Conservation (phyloP, 2,888 invertebrate species). For the Griposia aprilina region DNA sequence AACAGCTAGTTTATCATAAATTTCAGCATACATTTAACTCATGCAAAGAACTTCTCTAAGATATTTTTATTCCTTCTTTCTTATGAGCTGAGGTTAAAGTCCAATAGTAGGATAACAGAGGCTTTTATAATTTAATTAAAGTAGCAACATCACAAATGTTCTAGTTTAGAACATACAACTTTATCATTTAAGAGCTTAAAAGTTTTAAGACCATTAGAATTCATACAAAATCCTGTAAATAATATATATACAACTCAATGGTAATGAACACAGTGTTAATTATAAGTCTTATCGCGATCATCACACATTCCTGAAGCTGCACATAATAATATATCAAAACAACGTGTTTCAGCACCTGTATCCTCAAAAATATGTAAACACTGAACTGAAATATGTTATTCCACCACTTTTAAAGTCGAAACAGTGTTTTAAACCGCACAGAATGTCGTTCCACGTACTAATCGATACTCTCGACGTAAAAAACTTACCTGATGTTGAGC, state of each 20-base stretch:
- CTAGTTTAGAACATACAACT: neutral
- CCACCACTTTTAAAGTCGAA: conserved; percentile 52
- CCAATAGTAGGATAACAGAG: neutral
- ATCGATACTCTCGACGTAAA: conserved; percentile 81
- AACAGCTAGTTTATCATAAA: too few relatives aligned
- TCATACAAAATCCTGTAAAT: neutral
- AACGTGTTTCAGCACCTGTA: conserved; percentile 31
- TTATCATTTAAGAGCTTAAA: neutral
- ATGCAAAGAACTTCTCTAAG: neutral
- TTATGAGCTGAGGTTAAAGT: neutral
- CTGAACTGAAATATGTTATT: conserved; percentile 52
- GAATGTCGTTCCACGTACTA: conserved; percentile 69
- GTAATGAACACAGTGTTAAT: conserved; percentile 1
- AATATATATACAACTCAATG: conserved; percentile 2
- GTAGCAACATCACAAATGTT: neutral
- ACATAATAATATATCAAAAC: conserved; percentile 30
- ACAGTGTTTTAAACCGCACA: conserved; percentile 56
- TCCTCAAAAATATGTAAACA: conserved; percentile 69
- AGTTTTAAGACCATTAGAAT: neutral
- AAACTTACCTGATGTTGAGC: conserved; percentile 76
- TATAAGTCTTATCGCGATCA: conserved; percentile 23
- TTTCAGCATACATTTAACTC: neutral
- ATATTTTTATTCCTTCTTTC: neutral
- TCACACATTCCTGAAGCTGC: neutral
- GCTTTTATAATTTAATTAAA: neutral